Evolutionary conservation across 1,140 invertebrate genomes (phyloP).

Genomic region (Drosophila tsacasi): DNA sequence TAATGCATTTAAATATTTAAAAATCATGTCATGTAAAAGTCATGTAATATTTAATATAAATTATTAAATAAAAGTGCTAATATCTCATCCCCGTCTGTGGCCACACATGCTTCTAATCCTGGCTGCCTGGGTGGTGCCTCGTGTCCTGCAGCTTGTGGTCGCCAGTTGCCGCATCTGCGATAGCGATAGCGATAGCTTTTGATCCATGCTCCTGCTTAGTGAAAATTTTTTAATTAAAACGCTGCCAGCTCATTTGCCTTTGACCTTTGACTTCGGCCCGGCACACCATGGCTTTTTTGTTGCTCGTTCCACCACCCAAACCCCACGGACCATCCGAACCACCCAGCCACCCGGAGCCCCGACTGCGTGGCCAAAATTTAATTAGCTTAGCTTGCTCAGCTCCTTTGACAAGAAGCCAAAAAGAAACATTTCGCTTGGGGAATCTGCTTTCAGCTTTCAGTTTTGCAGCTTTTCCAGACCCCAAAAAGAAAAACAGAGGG

Average conservation of each 20-base stretch:
- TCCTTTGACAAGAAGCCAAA: slow-evolving; percentile 69
- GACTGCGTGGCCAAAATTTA: slow-evolving; percentile 72
- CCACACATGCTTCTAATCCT: slow-evolving; percentile 46
- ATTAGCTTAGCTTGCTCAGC: slow-evolving; percentile 73
- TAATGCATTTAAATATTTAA: neutral
- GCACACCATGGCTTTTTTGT: slow-evolving; percentile 14
- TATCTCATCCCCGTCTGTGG: neutral
- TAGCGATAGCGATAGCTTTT: slow-evolving; percentile 76
- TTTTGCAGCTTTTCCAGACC: neutral
- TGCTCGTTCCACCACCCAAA: neutral
- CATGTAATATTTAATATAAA: neutral
- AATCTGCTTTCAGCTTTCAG: slow-evolving; percentile 19
- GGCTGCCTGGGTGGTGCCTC: slow-evolving; percentile 12
- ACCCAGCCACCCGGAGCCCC: slow-evolving; percentile 13
- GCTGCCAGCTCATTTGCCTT: slow-evolving; percentile 60
- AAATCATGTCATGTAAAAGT: neutral
- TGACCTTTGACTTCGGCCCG: slow-evolving; percentile 60
- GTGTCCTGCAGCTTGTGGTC: slow-evolving; percentile 73
- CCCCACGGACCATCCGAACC: neutral
- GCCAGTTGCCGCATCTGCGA: slow-evolving; percentile 71
- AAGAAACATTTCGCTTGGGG: slow-evolving; percentile 35
- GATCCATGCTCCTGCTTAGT: slow-evolving; percentile 65
- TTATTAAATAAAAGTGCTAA: neutral
- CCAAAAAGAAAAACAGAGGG: neutral
- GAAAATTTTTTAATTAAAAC: slow-evolving; percentile 78